A percentile compares a stretch with the other conserved stretches of the same genome.
Evolutionary conservation across 2,113 vertebrate genomes (phyloP).

Genomic region (Cyanocitta stelleri): DNA sequence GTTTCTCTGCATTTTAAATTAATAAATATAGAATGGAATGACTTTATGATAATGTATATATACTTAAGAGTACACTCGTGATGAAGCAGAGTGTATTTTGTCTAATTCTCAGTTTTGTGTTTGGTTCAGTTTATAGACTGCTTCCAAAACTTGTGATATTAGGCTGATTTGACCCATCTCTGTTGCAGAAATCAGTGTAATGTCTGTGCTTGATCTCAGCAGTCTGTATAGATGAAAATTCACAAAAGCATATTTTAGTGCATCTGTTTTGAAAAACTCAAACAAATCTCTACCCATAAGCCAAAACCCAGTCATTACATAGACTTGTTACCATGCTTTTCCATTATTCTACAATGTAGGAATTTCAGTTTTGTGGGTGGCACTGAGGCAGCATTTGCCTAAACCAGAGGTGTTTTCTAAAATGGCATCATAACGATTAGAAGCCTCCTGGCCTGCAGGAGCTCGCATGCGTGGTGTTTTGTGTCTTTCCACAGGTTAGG

Average conservation of each 20-base stretch:
- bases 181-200: neutral
- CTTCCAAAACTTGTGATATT: neutral
- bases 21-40: neutral
- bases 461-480: neutral
- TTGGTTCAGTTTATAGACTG: neutral
- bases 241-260: neutral
- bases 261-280: neutral
- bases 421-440: fast-evolving
- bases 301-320: neutral
- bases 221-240: neutral
- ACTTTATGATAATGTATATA: neutral
- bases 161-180: neutral
- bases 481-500: neutral
- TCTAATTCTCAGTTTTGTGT: neutral
- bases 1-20: neutral
- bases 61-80: neutral
- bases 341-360: neutral
- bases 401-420: neutral
- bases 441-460: neutral
- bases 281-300: neutral
- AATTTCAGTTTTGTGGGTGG: neutral
- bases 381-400: neutral
- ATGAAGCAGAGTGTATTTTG: neutral
- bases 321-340: neutral
- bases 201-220: neutral